phyloP scores from a whole-genome alignment of 1,140 invertebrate genomes.

The Sarcophaga bullata region DNA sequence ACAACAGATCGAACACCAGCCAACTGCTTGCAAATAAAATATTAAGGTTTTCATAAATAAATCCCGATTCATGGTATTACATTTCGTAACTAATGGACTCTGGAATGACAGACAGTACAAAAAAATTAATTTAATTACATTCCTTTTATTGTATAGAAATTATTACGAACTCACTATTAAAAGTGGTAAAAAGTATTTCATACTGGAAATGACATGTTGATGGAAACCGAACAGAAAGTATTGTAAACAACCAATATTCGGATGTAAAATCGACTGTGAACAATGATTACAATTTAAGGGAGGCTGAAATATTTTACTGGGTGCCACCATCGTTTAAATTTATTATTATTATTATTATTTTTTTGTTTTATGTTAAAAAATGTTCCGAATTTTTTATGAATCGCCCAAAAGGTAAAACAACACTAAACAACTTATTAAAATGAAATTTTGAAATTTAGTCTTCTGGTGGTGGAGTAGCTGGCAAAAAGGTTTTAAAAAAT shows the following conservation, averaged over 20 bases:
- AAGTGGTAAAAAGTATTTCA: constrained; percentile 27
- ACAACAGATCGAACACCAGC: neutral
- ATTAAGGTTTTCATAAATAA: neutral
- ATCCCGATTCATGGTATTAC: constrained; percentile 6
- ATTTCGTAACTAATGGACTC: constrained; percentile 25
- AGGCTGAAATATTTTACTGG: constrained; percentile 19
- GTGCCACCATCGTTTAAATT: constrained; percentile 26
- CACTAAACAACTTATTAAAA: neutral
- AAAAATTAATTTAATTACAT: neutral
- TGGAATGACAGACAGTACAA: neutral
- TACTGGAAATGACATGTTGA: neutral
- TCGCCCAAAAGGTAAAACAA: neutral
- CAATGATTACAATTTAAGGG: constrained; percentile 13
- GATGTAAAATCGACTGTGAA: neutral
- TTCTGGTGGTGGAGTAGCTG: neutral
- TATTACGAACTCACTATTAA: constrained; percentile 19
- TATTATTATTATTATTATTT: too few species aligned
- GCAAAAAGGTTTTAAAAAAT: neutral
- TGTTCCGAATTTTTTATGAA: neutral
- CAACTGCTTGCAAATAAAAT: constrained; percentile 8
- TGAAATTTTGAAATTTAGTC: neutral
- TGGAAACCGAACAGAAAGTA: constrained; percentile 8
- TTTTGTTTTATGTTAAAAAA: neutral
- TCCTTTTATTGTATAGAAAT: neutral
- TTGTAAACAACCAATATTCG: neutral